Base-by-base conservation (phyloP, 2,797 vertebrate species). In the Triplophysa bombifrons region DNA sequence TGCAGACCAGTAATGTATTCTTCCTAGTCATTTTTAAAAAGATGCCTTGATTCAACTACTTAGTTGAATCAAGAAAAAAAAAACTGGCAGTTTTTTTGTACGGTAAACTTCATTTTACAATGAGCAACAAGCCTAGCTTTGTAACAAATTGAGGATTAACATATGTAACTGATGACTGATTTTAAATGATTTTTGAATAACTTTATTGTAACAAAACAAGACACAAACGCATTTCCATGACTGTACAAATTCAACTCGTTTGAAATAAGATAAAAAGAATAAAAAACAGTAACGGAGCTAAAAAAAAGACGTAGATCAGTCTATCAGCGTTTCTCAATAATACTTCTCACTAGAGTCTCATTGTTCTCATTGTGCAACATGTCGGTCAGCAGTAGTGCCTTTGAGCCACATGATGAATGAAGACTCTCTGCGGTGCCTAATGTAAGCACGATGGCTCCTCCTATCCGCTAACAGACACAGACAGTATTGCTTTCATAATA, bases 401-500 rank as follows among this genome's bases (percentile, higher is more conserved):
- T 56, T 22, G 55, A 56, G 55, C 20, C 55, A 25, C 22, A 60
- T 48, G 13, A 48, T 48, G 46, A 48, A 20, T 25, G 55, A 58
- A 58, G 3, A 53, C 51, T 8, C 41, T 55, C 53, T 10, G 50
- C 19, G 19, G 50, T 17, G 53, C n/a, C 53, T 55, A 55, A 55
- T 55, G 22, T 11, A 60, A 60, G 56, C 22, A 60, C 22, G 13
- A 14, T 58, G 20, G 4, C 56, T 55, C 58, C n/a, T 17, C 22
- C 51, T 4, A 53, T 58, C 69, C n/a, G 70, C 64, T 84, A 53
- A 34, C 22, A 51, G 66, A 76, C 84, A 70, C 77, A 20, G 80
- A 84, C 46, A 65, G 58, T 76, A 69, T 63, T 80, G 81, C 60
- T 81, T 56, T 74, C 63, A 61, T 83, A 68, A 56, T 81, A 70